Conservation (phyloP, 1,140 invertebrate species). For the Melanaphis sacchari region DNA sequence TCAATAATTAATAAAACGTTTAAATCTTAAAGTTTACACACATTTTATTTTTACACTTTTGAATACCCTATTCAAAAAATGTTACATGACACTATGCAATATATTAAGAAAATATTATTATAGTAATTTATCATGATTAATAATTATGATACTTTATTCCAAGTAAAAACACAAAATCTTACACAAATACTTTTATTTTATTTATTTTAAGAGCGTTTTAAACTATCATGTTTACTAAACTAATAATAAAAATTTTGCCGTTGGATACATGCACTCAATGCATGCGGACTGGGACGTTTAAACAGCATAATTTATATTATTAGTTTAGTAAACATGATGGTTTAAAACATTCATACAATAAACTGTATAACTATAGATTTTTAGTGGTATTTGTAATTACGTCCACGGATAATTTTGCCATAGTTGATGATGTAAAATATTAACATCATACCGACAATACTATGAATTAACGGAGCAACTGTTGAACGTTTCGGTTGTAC, state of each 20-base stretch:
- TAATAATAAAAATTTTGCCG: background rate
- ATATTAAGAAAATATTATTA: no score
- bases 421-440: conserved; percentile 86
- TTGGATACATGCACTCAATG: background rate
- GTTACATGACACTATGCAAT: no score
- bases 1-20: no score
- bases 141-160: no score
- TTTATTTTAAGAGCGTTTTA: background rate
- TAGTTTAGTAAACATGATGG: background rate
- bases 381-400: conserved; percentile 42
- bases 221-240: background rate
- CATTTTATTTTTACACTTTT: no score
- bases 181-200: background rate
- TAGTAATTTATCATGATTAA: no score
- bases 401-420: conserved; percentile 64
- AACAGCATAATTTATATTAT: background rate
- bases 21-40: no score
- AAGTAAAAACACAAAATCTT: no score
- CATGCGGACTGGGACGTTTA: background rate
- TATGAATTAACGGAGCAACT: conserved; percentile 78
- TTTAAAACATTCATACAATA: background rate
- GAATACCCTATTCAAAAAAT: no score
- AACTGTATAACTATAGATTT: background rate
- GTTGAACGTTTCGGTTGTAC: conserved; percentile 75
- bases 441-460: conserved; percentile 71